A percentile compares a stretch with the other conserved stretches of the same genome.
These are phyloP conservation scores for Leptocoma aspasia DNA, from an alignment of 2,113 vertebrate genomes.

Conservation along the genomic window DNA sequence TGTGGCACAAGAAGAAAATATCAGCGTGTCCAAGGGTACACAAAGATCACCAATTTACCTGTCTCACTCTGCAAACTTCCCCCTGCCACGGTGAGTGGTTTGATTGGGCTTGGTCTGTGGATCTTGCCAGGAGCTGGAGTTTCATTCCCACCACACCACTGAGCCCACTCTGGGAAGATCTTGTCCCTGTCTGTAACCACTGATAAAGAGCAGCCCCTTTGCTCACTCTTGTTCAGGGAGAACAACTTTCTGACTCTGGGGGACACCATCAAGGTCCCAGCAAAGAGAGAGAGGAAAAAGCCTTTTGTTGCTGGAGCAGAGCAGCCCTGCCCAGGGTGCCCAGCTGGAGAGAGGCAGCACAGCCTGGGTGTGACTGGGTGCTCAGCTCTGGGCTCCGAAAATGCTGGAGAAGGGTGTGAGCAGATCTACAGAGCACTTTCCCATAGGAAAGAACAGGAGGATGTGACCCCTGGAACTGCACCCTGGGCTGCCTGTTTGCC, in stretches of 20 bases:
- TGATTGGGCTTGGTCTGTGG: not conserved
- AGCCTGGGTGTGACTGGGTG: not conserved
- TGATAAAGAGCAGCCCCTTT: not conserved
- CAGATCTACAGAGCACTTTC: slow-evolving; percentile 55
- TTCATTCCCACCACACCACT: not conserved
- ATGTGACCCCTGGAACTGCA: slow-evolving; percentile 33
- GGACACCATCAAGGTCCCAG: not conserved
- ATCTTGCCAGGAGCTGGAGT: not conserved
- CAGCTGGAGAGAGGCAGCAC: not conserved
- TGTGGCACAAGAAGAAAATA: not conserved
- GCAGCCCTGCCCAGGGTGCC: not conserved
- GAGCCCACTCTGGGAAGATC: not conserved
- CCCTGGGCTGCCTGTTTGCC: not conserved
- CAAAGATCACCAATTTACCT: not conserved
- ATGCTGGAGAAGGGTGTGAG: not conserved
- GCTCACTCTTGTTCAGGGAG: not conserved
- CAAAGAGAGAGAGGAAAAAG: not conserved
- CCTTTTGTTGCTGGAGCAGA: not conserved
- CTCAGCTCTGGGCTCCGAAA: not conserved
- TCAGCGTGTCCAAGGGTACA: rapidly evolving
- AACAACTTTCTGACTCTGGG: not conserved
- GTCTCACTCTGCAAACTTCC: not conserved
- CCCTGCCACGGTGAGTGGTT: rapidly evolving
- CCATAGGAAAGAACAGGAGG: slow-evolving; percentile 57
- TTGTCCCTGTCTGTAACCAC: not conserved